Evolutionary conservation across 2,797 vertebrate species (phyloP), one percentile per base, ranked within the genome.

Genomic region (Sarcoramphus papa): DNA sequence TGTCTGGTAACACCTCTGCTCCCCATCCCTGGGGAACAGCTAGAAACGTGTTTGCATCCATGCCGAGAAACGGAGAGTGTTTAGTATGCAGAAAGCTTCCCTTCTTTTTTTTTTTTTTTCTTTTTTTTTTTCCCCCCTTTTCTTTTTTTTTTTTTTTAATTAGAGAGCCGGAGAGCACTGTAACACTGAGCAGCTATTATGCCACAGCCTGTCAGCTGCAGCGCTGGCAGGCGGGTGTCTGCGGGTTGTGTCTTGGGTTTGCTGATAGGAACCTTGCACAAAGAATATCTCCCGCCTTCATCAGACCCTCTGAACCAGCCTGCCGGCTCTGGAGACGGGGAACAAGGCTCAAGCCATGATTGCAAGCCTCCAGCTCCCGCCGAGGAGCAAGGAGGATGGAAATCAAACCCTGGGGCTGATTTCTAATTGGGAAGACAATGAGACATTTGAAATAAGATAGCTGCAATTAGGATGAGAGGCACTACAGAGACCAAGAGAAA

Each of bases 381-480:
- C 0, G 3, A 16, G 59, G 80, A 93, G 65, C 74, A 17, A 63
- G 75, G 22, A 91, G 79, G 54, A 51, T 35, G 68, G 91, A 72
- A 93, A 84, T 69, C 62, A 78, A 78, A 68, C 59, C 82, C 54
- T 1, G 3, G 43, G 85, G 94, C 69, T 86, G 62, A 60, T 75
- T 93, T 78, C 43, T 96, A 90, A 92, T 88, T 91, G 94, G 79
- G 70, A 65, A 92, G 85, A 92, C 77, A 92, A 75, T 72, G 57
- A 93, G 79, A 70, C 7, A 0, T 92, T 92, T 92, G 64, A 95
- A 95, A 95, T 17, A 25, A 96, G 88, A 92, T 74, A 75, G 82
- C 62, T 85, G 64, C 82, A 95, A 90, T 94, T 96, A 92, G 68
- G 65, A 88, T 74, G 94, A 96, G 87, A 97, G 87, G 93, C 82